Conservation (phyloP, 1,140 invertebrate genomes). For the Heliconius congener region DNA sequence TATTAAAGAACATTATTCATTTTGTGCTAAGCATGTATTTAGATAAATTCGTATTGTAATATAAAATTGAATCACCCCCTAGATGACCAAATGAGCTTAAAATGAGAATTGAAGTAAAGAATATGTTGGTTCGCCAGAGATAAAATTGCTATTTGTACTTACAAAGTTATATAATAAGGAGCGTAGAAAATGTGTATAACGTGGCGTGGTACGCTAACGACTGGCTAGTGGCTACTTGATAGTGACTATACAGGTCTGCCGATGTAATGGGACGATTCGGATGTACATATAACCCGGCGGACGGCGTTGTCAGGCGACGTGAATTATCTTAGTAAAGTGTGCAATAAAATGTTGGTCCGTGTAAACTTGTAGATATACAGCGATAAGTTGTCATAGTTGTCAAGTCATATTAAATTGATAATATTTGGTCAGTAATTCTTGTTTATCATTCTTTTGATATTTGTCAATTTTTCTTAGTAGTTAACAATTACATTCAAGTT, state of each 20-base stretch:
- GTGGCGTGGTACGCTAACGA: conserved; percentile 26
- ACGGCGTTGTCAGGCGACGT: conserved; percentile 28
- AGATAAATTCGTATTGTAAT: not conserved
- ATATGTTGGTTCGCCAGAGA: not conserved
- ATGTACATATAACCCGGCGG: conserved; percentile 18
- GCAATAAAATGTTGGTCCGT: not conserved
- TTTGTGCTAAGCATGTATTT: not conserved
- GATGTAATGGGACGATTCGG: conserved; percentile 18
- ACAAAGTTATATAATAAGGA: not conserved
- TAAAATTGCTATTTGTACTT: not conserved
- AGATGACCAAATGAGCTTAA: not conserved
- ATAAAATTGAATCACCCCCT: not conserved
- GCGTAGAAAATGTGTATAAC: not conserved
- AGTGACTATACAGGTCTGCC: conserved; percentile 1
- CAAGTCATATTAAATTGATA: not conserved
- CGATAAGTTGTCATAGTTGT: not conserved
- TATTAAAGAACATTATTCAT: not conserved
- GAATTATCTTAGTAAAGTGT: conserved; percentile 23
- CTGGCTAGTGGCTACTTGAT: conserved; percentile 14
- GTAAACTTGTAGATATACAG: not conserved
- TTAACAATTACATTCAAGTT: not conserved
- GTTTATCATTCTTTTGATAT: not conserved
- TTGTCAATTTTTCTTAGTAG: not conserved
- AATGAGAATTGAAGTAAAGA: not conserved
- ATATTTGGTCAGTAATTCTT: not conserved